Base-by-base conservation (phyloP, 2,797 vertebrate genomes). In the Pangasius larnaudii region DNA sequence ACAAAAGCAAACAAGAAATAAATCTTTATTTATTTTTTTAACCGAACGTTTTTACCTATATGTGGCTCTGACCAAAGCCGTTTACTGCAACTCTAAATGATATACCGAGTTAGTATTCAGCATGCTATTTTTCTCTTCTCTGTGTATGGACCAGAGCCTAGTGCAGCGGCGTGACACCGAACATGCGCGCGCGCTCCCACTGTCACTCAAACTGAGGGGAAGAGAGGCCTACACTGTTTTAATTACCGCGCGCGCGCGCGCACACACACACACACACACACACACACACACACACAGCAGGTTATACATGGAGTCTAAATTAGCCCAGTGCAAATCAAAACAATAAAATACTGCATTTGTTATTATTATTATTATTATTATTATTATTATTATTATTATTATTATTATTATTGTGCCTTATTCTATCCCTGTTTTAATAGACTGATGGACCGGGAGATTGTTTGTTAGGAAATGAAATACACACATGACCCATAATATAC, bases 391-490 rank as follows among this genome's bases (percentile, higher is more conserved):
- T 56, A 51, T 58, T 80, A 36, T 59, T 13, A 42, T 61, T 59
- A 61, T 81, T 56, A 56, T 56, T 81, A 5, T 36, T 58, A 18
- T 33, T 36, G 5, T 22, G 39, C 22, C 8, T 46, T 16, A 51
- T 51, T 58, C 22, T 13, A 49, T 65, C 39, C 27, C 10, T 59
- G 13, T 24, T 58, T 56, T 36, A 1, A 63, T 22, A 14, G 7
- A 16, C 61, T 65, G 59, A 63, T 46, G 80, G 58, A 63, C 80
- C 59, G 53, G 86, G 86, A 90, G 88, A 84, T 84, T 90, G 88
- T 89, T 90, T 90, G 53, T 81, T 72, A 59, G 88, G 88, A 91
- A 86, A 61, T 58, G 18, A 65, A 88, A 39, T 63, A 75, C 19
- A 72, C 59, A 59, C 22, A 84, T 51, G 27, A 49, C 59, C 49